A percentile compares a stretch with the other conserved stretches of the same genome.
These are phyloP conservation scores for Argynnis bischoffii DNA, from an alignment of 2,888 invertebrate species.

Conservation along the genomic window DNA sequence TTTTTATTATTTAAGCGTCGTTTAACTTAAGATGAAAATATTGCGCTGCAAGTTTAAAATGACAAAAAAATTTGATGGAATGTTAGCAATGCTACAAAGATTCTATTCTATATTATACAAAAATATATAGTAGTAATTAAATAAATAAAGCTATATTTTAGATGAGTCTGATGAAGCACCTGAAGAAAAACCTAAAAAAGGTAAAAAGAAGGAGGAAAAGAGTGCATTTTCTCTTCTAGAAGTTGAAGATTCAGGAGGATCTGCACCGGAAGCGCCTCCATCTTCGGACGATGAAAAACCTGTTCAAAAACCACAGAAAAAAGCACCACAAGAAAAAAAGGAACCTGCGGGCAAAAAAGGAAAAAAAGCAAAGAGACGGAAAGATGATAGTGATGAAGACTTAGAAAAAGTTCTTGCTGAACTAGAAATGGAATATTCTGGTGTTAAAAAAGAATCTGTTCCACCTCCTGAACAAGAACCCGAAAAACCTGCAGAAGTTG, in stretches of 20 bases:
- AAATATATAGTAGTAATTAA: background rate
- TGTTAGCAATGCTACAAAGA: too few species aligned
- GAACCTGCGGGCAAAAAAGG: conserved; percentile 85
- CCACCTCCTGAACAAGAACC: conserved; percentile 66
- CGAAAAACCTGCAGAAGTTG: conserved; percentile 60
- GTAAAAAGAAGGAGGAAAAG: conserved; percentile 75
- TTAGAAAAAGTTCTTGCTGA: conserved; percentile 92
- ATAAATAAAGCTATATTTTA: conserved; percentile 35
- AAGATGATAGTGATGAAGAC: conserved; percentile 90
- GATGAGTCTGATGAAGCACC: conserved; percentile 73
- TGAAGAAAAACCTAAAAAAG: conserved; percentile 72
- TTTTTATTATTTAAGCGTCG: too few species aligned
- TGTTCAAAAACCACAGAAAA: conserved; percentile 63
- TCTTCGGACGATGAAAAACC: conserved; percentile 76
- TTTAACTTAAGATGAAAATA: too few species aligned
- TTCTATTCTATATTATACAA: too few species aligned
- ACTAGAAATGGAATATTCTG: conserved; percentile 90
- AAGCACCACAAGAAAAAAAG: conserved; percentile 66
- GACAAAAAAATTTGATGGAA: too few species aligned
- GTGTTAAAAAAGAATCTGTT: conserved; percentile 78
- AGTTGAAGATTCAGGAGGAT: conserved; percentile 84
- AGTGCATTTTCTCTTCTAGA: conserved; percentile 86
- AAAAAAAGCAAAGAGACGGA: conserved; percentile 88
- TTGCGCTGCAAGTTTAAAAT: too few species aligned
- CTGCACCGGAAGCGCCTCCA: conserved; percentile 65